A percentile compares a stretch with the other conserved stretches of the same genome.
Conservation (phyloP, 92 coral and sea anemone genomes). For the Epizoanthus scotinus region DNA sequence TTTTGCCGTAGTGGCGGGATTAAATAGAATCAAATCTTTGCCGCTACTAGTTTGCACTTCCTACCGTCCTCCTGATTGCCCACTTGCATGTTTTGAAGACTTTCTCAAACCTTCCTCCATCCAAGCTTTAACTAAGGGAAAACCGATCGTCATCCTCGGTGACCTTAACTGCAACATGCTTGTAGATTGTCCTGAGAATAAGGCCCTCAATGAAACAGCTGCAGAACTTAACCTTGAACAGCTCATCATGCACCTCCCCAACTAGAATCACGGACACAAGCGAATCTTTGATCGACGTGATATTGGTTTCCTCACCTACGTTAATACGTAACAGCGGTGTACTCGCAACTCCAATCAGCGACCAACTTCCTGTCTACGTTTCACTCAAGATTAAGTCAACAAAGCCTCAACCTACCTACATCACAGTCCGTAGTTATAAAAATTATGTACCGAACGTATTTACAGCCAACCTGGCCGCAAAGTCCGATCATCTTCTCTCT, state of each 20-base stretch:
- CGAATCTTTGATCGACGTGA: conserved; percentile 61
- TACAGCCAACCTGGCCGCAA: conserved; percentile 34
- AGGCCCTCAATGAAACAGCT: conserved; percentile 34
- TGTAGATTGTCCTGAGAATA: conserved; percentile 36
- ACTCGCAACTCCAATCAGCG: conserved; percentile 44
- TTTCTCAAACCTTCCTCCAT: conserved; percentile 58
- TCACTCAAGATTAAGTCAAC: conserved; percentile 38
- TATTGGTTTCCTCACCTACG: conserved; percentile 42
- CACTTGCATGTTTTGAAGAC: conserved; percentile 48
- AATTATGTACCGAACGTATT: conserved; percentile 37
- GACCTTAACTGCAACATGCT: conserved; percentile 61
- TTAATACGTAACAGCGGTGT: conserved; percentile 56
- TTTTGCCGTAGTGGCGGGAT: too few relatives aligned
- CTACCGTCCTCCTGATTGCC: conserved; percentile 61
- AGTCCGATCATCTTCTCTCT: conserved; percentile 25
- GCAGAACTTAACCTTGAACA: conserved; percentile 60
- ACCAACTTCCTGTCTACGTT: conserved; percentile 46
- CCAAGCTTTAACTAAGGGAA: conserved; percentile 50
- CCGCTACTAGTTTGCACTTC: conserved; percentile 52
- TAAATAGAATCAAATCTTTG: too few relatives aligned
- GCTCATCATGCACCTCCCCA: conserved; percentile 55
- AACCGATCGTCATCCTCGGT: conserved; percentile 55
- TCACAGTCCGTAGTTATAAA: conserved; percentile 28
- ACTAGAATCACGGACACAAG: conserved; percentile 63
- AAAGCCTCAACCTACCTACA: not conserved